A percentile compares a stretch with the other conserved stretches of the same genome.
Evolutionary conservation across 2,113 vertebrate species (phyloP).

Genomic region (Calidris pugnax): DNA sequence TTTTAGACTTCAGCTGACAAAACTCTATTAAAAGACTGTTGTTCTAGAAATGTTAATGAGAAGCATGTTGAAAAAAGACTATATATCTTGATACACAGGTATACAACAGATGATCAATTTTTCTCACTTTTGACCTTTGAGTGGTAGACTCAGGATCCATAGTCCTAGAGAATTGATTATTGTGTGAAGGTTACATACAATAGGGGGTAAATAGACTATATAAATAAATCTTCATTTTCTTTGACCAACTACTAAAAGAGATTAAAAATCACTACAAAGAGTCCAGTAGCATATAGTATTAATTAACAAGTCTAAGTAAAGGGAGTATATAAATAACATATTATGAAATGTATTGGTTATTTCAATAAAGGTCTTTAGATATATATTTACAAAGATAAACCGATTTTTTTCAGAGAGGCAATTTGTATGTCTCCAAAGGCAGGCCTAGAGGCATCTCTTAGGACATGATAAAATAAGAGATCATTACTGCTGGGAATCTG

Average conservation of each 20-base stretch:
- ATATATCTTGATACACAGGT: conserved; percentile 45
- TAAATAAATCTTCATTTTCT: conserved; percentile 59
- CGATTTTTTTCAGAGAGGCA: not conserved
- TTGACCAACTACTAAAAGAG: not conserved
- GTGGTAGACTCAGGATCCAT: conserved; percentile 1
- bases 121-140: conserved; percentile 52
- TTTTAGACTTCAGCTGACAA: conserved; percentile 14
- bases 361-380: not conserved
- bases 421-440: not conserved
- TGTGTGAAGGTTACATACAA: conserved; percentile 37
- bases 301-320: not conserved
- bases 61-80: not conserved
- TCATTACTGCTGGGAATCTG: not conserved
- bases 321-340: not conserved
- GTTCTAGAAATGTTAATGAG: conserved; percentile 34
- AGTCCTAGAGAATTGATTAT: conserved; percentile 27
- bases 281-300: not conserved
- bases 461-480: not conserved
- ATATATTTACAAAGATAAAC: not conserved
- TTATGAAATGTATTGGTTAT: not conserved
- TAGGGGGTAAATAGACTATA: not conserved
- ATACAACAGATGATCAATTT: conserved; percentile 52
- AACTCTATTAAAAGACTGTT: conserved; percentile 17
- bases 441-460: not conserved
- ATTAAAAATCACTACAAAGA: not conserved